Percentiles rank a stretch among this genome's conserved stretches.
These are phyloP conservation scores for Choreutis nemorana DNA, from an alignment of 2,888 invertebrate species.

Conservation along the genomic window DNA sequence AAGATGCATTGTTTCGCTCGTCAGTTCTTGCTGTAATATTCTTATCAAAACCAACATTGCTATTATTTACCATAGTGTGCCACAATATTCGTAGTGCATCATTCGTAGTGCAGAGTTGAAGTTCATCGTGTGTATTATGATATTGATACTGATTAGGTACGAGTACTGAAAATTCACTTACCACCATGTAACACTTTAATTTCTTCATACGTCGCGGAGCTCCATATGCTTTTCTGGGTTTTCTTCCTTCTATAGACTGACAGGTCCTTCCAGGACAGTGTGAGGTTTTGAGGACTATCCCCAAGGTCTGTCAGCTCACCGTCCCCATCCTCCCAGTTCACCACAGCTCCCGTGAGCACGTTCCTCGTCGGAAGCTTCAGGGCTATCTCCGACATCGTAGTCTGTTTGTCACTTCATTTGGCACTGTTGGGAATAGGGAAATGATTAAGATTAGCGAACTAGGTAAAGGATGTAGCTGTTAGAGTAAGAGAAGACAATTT, in stretches of 20 bases:
- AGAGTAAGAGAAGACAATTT: no score
- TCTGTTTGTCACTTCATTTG: conserved; percentile 39
- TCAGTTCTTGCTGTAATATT: no score
- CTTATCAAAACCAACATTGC: no score
- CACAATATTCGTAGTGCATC: no score
- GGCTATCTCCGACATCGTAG: conserved; percentile 24
- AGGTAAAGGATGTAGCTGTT: no score
- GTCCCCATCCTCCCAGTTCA: conserved; percentile 48
- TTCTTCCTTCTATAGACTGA: conserved; percentile 59
- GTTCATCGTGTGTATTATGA: no score
- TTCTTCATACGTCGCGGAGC: conserved; percentile 53
- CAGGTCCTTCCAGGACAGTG: conserved; percentile 61
- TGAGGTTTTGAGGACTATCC: conserved; percentile 45
- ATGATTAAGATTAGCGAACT: neutral
- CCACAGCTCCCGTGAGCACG: conserved; percentile 47
- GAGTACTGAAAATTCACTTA: conserved; percentile 17
- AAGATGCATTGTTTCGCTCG: no score
- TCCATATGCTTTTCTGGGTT: conserved; percentile 54
- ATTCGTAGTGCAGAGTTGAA: no score
- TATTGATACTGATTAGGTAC: neutral
- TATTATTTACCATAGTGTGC: no score
- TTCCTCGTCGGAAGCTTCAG: conserved; percentile 48
- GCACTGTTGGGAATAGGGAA: conserved; percentile 17
- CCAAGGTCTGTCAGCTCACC: conserved; percentile 37
- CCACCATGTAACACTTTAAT: conserved; percentile 65